Percentiles rank a stretch among this genome's conserved stretches.
Evolutionary conservation across 2,113 vertebrate genomes (phyloP).

Genomic region (Callorhinus ursinus): DNA sequence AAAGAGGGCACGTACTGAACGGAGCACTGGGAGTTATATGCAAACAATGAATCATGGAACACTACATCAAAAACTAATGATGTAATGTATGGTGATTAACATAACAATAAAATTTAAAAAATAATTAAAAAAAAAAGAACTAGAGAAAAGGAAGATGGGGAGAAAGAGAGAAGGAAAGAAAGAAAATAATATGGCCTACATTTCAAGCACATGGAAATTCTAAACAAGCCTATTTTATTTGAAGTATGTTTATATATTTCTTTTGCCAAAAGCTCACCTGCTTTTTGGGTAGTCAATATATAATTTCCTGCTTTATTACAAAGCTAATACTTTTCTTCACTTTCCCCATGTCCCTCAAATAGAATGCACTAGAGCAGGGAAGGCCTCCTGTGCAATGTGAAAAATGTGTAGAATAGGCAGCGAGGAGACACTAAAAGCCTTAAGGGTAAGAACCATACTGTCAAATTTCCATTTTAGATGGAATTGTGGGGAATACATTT

Average conservation of each 20-base stretch:
- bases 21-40: no score
- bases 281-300: not conserved
- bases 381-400: rapidly evolving
- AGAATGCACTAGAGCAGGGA: not conserved
- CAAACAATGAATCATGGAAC: no score
- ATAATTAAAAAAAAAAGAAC: not conserved
- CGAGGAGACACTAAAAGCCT: not conserved
- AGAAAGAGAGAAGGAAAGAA: not conserved
- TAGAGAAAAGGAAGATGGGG: not conserved
- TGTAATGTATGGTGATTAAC: no score
- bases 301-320: not conserved
- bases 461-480: not conserved
- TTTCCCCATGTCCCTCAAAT: not conserved
- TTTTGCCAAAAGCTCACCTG: not conserved
- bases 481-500: not conserved
- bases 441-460: not conserved
- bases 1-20: no score
- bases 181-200: not conserved
- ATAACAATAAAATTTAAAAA: not conserved
- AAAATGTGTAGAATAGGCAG: not conserved
- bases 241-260: not conserved
- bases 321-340: not conserved
- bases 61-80: no score
- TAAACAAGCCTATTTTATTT: not conserved
- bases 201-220: not conserved